A percentile compares a stretch with the other conserved stretches of the same genome.
Conservation (phyloP, 2,888 invertebrate genomes). For the Aphidoletes aphidimyza region DNA sequence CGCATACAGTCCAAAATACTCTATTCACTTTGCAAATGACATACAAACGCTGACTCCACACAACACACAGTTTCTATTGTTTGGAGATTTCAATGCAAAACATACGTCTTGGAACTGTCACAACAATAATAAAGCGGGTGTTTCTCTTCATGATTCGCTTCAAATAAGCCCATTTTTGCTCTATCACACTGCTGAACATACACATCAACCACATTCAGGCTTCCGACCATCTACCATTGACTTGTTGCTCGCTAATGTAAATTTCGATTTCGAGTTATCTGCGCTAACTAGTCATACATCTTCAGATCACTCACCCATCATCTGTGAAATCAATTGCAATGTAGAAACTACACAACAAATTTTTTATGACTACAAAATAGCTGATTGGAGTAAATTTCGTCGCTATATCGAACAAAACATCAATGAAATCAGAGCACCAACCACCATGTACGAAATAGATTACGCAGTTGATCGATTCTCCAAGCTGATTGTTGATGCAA, state of each 20-base stretch:
- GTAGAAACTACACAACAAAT: not conserved
- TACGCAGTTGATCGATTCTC: too few species aligned
- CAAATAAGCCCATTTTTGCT: not conserved
- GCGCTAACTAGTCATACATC: not conserved
- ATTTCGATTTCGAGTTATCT: not conserved
- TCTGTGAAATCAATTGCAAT: not conserved
- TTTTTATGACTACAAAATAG: not conserved
- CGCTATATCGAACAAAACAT: not conserved
- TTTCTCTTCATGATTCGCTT: not conserved
- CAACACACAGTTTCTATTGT: not conserved
- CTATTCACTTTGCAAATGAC: not conserved
- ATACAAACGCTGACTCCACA: not conserved
- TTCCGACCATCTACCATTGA: not conserved
- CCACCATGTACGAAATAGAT: too few species aligned
- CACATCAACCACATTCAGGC: not conserved
- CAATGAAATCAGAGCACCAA: too few species aligned
- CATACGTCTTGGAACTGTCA: not conserved
- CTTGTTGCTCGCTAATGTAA: not conserved
- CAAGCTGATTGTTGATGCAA: too few species aligned
- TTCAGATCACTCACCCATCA: not conserved
- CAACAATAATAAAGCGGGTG: not conserved
- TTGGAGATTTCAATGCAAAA: not conserved
- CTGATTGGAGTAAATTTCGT: not conserved
- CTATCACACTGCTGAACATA: not conserved
- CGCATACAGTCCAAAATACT: not conserved